A percentile compares a stretch with the other conserved stretches of the same genome.
Evolutionary conservation across 2,797 vertebrate genomes (phyloP).

Genomic region (Aeoliscus strigatus): DNA sequence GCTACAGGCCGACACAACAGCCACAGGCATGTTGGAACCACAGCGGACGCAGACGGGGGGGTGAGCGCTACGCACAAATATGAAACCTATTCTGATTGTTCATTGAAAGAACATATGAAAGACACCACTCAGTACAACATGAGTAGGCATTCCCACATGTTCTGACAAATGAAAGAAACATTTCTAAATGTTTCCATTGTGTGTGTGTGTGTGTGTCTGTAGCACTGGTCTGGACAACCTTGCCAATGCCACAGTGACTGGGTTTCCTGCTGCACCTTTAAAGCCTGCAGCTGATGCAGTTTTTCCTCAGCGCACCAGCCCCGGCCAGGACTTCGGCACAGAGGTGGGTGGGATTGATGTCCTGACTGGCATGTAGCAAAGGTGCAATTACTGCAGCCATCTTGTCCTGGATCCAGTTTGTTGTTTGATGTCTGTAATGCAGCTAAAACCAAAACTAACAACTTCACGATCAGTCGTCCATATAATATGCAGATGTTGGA

Average conservation of each 20-base stretch:
- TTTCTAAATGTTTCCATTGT: constrained; percentile 1
- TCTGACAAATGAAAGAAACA: too few species aligned
- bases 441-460: constrained; percentile 3
- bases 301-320: constrained; percentile 67
- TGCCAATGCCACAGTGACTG: constrained; percentile 50
- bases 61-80: constrained; percentile 40
- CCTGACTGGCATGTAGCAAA: background rate
- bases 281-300: constrained; percentile 39
- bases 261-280: constrained; percentile 38
- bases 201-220: constrained; percentile 10
- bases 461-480: too few species aligned
- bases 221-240: constrained; percentile 50
- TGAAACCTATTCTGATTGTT: too few species aligned
- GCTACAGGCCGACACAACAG: constrained; percentile 13
- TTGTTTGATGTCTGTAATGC: too few species aligned
- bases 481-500: too few species aligned
- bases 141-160: too few species aligned
- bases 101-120: too few species aligned
- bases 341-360: constrained; percentile 65
- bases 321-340: constrained; percentile 70
- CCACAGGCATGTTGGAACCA: constrained; percentile 19
- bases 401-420: too few species aligned
- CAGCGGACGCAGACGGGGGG: constrained; percentile 21
- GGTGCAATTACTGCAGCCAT: too few species aligned
- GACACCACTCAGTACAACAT: too few species aligned